phyloP scores from a whole-genome alignment of 2,113 vertebrate genomes.

The Podilymbus podiceps region DNA sequence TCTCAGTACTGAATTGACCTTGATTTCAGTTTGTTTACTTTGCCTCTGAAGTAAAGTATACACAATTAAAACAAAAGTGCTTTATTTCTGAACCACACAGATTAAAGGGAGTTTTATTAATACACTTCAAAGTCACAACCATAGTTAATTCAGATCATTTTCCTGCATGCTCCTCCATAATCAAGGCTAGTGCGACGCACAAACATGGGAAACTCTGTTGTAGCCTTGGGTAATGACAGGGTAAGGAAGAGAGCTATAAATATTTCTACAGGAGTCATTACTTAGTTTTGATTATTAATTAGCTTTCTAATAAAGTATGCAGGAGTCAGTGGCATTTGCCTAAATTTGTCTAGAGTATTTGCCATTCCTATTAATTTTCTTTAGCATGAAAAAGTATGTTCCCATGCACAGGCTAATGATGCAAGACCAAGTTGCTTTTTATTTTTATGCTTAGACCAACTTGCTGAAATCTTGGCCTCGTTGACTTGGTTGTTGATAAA shows the following conservation, averaged over 20 bases:
- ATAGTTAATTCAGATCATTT: neutral
- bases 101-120: neutral
- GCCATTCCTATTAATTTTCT: neutral
- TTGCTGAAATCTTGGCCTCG: neutral
- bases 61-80: neutral
- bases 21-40: neutral
- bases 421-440: neutral
- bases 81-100: neutral
- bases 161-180: neutral
- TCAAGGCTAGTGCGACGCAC: neutral
- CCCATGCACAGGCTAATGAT: neutral
- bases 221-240: neutral
- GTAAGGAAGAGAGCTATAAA: neutral
- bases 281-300: neutral
- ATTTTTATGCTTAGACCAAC: neutral
- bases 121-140: neutral
- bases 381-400: neutral
- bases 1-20: neutral
- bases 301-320: neutral
- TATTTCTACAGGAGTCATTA: neutral
- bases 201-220: neutral
- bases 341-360: slow-evolving; percentile 7
- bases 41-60: neutral
- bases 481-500: neutral
- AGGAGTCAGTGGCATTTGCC: neutral